Conservation (phyloP, 2,113 vertebrate species). For the Nycticebus coucang region DNA sequence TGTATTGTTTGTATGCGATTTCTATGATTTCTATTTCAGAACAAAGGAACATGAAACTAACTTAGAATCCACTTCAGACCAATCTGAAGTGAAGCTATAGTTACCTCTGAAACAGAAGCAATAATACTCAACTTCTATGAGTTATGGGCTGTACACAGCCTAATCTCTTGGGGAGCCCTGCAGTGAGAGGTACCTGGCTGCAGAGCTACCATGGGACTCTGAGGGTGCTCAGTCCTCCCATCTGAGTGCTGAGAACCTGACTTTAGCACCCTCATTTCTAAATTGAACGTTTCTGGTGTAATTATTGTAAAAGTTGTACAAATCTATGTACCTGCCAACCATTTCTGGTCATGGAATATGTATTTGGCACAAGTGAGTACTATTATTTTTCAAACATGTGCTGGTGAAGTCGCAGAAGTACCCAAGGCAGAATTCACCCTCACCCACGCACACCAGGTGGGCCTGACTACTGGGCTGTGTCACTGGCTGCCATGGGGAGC, state of each 20-base stretch:
- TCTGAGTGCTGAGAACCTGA: neutral
- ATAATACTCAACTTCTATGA: neutral
- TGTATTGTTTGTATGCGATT: neutral
- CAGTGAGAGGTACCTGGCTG: neutral
- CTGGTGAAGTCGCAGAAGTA: neutral
- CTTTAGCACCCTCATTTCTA: neutral
- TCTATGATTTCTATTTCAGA: neutral
- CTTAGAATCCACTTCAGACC: neutral
- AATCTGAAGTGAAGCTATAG: neutral
- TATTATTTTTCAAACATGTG: neutral
- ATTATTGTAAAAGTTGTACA: neutral
- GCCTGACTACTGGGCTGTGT: neutral
- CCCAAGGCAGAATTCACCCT: neutral
- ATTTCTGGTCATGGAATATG: neutral
- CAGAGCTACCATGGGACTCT: neutral
- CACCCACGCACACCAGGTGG: neutral
- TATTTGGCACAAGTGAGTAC: neutral
- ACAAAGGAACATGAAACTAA: neutral
- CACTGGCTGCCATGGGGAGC: rapidly evolving
- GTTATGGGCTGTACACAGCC: neutral
- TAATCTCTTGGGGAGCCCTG: neutral
- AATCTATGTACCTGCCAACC: neutral
- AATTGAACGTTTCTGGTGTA: neutral
- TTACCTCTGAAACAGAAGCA: neutral
- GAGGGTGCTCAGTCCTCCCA: neutral